phyloP scores from a whole-genome alignment of 2,113 vertebrate genomes.

The Talpa occidentalis region DNA sequence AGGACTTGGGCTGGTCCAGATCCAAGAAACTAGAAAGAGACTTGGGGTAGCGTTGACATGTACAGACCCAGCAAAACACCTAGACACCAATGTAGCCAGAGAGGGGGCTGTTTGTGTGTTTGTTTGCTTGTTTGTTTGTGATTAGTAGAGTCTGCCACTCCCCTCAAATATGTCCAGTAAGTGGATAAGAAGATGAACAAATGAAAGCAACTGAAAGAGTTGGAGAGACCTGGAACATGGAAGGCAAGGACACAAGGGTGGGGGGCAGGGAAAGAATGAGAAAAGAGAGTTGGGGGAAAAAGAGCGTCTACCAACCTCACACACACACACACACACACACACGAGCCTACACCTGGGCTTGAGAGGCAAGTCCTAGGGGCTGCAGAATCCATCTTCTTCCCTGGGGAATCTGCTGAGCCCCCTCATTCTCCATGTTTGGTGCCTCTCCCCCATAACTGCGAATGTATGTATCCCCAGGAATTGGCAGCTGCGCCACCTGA shows the following conservation, averaged over 20 bases:
- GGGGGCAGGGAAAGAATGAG: too few species aligned
- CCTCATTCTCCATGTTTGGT: neutral
- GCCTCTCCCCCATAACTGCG: neutral
- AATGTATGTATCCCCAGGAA: neutral
- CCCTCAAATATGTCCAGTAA: too few species aligned
- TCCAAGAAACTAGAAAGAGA: too few species aligned
- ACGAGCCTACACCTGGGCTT: too few species aligned
- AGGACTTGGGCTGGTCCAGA: neutral
- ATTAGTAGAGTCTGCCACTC: too few species aligned
- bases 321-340: too few species aligned
- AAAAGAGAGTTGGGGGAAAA: neutral
- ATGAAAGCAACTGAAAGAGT: fast-evolving
- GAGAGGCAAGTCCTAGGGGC: fast-evolving
- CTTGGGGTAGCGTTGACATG: too few species aligned
- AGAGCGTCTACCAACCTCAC: fast-evolving
- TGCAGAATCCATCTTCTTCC: neutral
- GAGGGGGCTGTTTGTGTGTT: too few species aligned
- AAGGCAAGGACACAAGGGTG: neutral
- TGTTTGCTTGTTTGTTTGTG: neutral
- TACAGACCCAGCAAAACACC: neutral
- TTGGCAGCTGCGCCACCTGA: neutral
- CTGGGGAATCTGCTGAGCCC: fast-evolving
- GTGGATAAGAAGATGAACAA: too few species aligned
- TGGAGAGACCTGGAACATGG: neutral
- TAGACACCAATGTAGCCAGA: neutral